A percentile compares a stretch with the other conserved stretches of the same genome.
phyloP scores from a whole-genome alignment of 1,140 invertebrate genomes.

The Orius insidiosus region DNA sequence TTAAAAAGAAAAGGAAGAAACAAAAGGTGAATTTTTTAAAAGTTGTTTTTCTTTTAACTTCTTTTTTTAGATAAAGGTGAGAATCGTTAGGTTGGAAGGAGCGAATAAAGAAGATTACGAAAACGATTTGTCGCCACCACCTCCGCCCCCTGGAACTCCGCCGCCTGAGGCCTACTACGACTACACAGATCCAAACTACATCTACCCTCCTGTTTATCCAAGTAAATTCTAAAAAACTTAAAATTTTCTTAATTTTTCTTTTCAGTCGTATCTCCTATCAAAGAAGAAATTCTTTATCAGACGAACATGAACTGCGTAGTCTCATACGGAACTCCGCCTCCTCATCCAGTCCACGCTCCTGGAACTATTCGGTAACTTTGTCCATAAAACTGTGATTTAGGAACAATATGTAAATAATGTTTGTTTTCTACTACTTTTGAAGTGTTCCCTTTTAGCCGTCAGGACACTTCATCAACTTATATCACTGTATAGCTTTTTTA shows the following conservation, averaged over 20 bases:
- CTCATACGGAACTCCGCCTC: slow-evolving; percentile 1
- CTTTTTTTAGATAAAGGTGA: slow-evolving; percentile 16
- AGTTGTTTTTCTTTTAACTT: slow-evolving; percentile 7
- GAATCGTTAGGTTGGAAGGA: slow-evolving; percentile 17
- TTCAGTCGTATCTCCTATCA: too few relatives aligned
- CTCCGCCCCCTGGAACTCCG: slow-evolving; percentile 18
- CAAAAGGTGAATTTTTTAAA: slow-evolving; percentile 16
- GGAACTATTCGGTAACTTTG: background rate
- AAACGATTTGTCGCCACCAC: slow-evolving; percentile 17
- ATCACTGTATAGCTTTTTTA: too few relatives aligned
- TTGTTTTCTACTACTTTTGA: background rate
- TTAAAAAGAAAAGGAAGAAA: slow-evolving; percentile 25
- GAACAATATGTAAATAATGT: background rate
- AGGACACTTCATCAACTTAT: too few relatives aligned
- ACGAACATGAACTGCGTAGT: too few relatives aligned
- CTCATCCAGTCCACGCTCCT: background rate
- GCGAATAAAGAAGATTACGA: slow-evolving; percentile 17
- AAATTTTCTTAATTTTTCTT: too few relatives aligned
- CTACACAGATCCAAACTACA: background rate
- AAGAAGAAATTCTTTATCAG: too few relatives aligned
- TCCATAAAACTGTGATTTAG: background rate
- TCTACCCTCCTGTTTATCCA: background rate
- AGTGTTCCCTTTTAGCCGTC: background rate
- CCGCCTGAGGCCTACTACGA: slow-evolving; percentile 16
- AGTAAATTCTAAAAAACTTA: too few relatives aligned